These are phyloP conservation scores for Pseudorasbora parva DNA, from an alignment of 2,113 vertebrate genomes.

Conservation along the genomic window DNA sequence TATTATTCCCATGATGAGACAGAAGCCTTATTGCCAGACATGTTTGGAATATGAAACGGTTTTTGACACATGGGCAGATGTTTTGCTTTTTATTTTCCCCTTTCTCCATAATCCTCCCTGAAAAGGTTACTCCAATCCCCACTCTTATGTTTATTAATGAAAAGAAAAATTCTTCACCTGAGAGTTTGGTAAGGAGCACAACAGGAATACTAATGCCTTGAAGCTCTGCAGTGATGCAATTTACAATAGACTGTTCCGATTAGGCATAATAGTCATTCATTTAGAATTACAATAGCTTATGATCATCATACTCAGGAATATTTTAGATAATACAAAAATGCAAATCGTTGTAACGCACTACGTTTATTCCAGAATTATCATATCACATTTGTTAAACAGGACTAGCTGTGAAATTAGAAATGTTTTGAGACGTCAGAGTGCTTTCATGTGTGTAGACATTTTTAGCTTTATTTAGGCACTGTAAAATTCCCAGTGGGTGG, in stretches of 20 bases:
- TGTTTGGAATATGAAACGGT: conserved; percentile 55
- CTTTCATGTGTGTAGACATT: neutral
- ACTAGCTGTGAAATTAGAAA: neutral
- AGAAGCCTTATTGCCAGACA: conserved; percentile 54
- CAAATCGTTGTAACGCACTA: neutral
- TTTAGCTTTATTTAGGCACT: conserved; percentile 8
- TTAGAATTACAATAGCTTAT: neutral
- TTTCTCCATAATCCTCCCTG: conserved; percentile 52
- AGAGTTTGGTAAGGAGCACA: conserved; percentile 51
- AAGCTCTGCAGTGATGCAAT: conserved; percentile 10
- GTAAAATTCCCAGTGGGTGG: neutral
- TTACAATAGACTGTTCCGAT: conserved; percentile 21
- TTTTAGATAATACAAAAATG: neutral
- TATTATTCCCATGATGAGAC: conserved; percentile 57
- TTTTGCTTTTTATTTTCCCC: conserved; percentile 53
- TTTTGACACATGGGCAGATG: conserved; percentile 60
- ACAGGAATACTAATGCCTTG: conserved; percentile 52
- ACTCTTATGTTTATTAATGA: conserved; percentile 62
- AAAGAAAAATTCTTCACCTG: conserved; percentile 56
- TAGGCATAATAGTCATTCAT: conserved; percentile 24
- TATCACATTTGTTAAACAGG: neutral
- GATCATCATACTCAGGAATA: neutral
- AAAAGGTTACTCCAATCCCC: conserved; percentile 53
- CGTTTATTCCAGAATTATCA: neutral
- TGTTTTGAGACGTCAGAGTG: conserved; percentile 7